Base-by-base conservation (phyloP, 2,888 invertebrate genomes). In the Cerceris rybyensis region DNA sequence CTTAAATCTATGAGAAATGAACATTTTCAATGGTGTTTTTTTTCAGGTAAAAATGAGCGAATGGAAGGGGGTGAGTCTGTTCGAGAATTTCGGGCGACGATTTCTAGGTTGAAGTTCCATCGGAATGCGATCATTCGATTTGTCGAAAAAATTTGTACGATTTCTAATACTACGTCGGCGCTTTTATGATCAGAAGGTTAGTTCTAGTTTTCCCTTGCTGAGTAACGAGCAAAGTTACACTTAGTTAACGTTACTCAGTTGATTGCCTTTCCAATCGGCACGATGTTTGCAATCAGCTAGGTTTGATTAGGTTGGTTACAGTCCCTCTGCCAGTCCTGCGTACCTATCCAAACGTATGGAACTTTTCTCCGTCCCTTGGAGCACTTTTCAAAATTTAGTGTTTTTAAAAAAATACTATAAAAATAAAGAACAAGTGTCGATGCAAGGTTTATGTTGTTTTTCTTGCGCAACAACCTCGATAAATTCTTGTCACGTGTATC, bases 191-290 rank as follows among this genome's bases (percentile, higher is more conserved):
- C 74, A 71, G 78, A 67, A 87, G 75, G 84, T 80, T 82, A 86
- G 88, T 84, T 85, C 81, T 75, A 86, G 88, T 82, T 88, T 87
- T 85, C 69, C 69, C 75, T 60, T 14, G 63, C 70, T 65, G 84
- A 81, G 84, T 89, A 88, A 89, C 88, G 88, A 89, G 88, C 86
- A 88, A 88, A 88, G 88, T 88, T 89, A 89, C 86, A 88, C 87
- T 88, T 89, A 89, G 89, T 89, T 89, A 89, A 86, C 88, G 88
- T 87, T 89, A 88, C 89, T 88, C 89, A 89, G 87, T 89, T 89
- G 89, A 89, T 89, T 89, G 88, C 89, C 86, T 88, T 89, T 87
- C 87, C 88, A 89, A 89, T 89, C 86, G 88, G 87, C 87, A 82
- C 87, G 86, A 87, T 88, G 86, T 84, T 86, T 81, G 87, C 89